Evolutionary conservation across 2,113 vertebrate species (phyloP).

Genomic region (Ochotona curzoniae): DNA sequence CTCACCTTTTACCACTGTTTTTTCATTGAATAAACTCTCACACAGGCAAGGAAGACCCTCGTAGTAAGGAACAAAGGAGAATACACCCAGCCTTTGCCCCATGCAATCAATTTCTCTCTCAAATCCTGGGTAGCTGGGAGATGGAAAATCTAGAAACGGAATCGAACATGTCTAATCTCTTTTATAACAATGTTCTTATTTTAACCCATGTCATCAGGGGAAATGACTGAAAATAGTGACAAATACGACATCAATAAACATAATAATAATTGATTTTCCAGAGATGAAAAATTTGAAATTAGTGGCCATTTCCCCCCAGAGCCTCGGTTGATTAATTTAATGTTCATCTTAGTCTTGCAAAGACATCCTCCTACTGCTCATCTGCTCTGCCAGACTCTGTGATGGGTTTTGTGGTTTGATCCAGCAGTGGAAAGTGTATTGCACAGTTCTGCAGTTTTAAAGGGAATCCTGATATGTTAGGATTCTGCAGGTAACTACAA

Average conservation of each 20-base stretch:
- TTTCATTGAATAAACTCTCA: background rate
- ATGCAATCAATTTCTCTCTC: background rate
- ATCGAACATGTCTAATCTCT: constrained; percentile 73
- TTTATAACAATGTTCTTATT: constrained; percentile 75
- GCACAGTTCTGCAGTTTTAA: constrained; percentile 70
- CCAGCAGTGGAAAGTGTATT: constrained; percentile 68
- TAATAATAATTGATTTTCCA: constrained; percentile 90
- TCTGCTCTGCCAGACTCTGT: constrained; percentile 79
- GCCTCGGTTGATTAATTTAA: constrained; percentile 88
- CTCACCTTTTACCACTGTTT: background rate
- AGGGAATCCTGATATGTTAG: background rate
- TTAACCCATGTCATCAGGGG: constrained; percentile 79
- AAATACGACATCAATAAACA: constrained; percentile 90
- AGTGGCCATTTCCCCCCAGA: constrained; percentile 86
- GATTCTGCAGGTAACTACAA: background rate
- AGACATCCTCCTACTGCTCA: constrained; percentile 79
- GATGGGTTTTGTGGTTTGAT: constrained; percentile 75
- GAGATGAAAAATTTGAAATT: constrained; percentile 89
- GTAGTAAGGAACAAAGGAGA: constrained; percentile 23
- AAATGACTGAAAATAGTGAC: constrained; percentile 85
- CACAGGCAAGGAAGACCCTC: background rate
- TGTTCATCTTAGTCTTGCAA: constrained; percentile 85
- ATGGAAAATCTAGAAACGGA: constrained; percentile 62
- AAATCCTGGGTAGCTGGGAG: constrained; percentile 29
- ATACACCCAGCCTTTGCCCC: background rate